Conservation (phyloP, 92 coral and sea anemone genomes). For the Palythoa grandis region DNA sequence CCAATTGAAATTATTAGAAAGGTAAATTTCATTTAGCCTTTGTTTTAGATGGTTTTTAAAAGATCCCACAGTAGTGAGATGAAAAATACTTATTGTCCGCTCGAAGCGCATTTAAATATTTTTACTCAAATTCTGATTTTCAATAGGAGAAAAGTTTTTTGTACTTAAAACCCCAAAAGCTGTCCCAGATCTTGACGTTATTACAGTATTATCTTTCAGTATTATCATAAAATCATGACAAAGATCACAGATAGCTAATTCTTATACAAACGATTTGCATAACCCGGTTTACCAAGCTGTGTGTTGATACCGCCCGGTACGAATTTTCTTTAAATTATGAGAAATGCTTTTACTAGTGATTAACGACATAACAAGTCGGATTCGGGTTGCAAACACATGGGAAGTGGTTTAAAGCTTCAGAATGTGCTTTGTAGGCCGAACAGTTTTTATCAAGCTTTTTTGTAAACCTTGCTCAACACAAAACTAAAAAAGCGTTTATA, state of each 20-base stretch:
- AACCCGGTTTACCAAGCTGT: neutral
- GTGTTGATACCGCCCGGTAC: neutral
- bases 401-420: too few species aligned
- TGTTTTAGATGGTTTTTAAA: constrained; percentile 45
- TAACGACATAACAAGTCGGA: too few species aligned
- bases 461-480: too few species aligned
- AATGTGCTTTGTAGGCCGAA: too few species aligned
- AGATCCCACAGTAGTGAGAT: constrained; percentile 22
- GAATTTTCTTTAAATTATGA: neutral
- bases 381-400: too few species aligned
- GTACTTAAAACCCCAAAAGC: too few species aligned
- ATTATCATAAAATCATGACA: too few species aligned
- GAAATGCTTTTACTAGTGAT: too few species aligned
- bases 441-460: too few species aligned
- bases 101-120: neutral
- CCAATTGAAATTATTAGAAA: constrained; percentile 20
- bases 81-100: constrained; percentile 7
- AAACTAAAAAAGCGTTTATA: too few species aligned
- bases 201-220: neutral
- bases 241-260: neutral
- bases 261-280: neutral
- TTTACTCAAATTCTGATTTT: neutral
- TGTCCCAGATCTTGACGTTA: too few species aligned
- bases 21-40: neutral
- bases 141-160: neutral